These are phyloP conservation scores for Scartelaos histophorus DNA, from an alignment of 2,113 vertebrate genomes.

Conservation along the genomic window DNA sequence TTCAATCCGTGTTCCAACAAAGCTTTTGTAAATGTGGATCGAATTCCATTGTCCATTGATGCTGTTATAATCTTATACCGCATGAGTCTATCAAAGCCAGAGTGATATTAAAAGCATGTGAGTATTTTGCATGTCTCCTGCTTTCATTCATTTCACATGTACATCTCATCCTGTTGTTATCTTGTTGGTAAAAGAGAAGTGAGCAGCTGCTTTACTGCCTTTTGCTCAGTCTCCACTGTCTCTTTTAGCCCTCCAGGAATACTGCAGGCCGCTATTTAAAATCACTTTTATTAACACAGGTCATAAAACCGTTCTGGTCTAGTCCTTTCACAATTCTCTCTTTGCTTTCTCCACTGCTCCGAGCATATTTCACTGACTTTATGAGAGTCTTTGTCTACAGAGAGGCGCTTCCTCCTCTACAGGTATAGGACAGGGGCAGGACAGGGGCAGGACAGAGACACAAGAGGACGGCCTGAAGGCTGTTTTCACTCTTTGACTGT, in stretches of 20 bases:
- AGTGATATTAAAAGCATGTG: background rate
- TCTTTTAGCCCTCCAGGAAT: constrained; percentile 63
- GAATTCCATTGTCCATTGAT: background rate
- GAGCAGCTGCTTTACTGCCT: constrained; percentile 72
- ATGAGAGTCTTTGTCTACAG: constrained; percentile 70
- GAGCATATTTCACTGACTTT: constrained; percentile 66
- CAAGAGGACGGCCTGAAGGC: constrained; percentile 20
- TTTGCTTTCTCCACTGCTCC: constrained; percentile 62
- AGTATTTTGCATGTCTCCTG: constrained; percentile 4
- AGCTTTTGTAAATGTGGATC: background rate
- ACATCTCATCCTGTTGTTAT: constrained; percentile 24
- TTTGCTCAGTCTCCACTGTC: constrained; percentile 55
- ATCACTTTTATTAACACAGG: constrained; percentile 68
- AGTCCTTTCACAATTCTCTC: constrained; percentile 52
- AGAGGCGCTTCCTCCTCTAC: constrained; percentile 54
- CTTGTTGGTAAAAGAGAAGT: constrained; percentile 48
- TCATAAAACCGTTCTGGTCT: constrained; percentile 65
- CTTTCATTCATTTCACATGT: constrained; percentile 11
- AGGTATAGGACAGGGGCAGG: constrained; percentile 54
- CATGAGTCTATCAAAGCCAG: background rate
- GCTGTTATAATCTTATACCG: background rate
- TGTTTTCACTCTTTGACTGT: constrained; percentile 1
- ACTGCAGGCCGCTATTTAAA: constrained; percentile 61
- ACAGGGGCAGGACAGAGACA: constrained; percentile 45
- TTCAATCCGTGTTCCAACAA: background rate